phyloP scores from a whole-genome alignment of 2,888 invertebrate species.

The Opisthograptis luteolata region DNA sequence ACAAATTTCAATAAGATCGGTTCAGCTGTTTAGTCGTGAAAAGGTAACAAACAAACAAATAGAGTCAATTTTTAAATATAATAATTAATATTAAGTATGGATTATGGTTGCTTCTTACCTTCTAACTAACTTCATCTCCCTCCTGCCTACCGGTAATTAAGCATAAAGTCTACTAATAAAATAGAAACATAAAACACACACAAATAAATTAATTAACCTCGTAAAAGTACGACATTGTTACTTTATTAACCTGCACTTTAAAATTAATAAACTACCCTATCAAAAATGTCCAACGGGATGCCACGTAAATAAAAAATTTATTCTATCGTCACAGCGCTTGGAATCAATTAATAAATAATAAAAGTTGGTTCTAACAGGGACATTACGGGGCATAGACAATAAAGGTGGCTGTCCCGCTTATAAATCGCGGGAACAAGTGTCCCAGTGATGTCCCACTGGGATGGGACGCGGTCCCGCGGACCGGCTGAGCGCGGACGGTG shows the following conservation, averaged over 20 bases:
- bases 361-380: conserved; percentile 54
- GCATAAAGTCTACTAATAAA: conserved; percentile 18
- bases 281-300: conserved; percentile 20
- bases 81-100: too few relatives aligned
- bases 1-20: too few relatives aligned
- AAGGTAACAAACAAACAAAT: too few relatives aligned
- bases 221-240: conserved; percentile 29
- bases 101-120: conserved; percentile 7
- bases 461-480: conserved; percentile 36
- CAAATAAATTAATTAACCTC: conserved; percentile 37
- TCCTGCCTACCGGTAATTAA: conserved; percentile 31
- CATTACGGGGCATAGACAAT: conserved; percentile 54
- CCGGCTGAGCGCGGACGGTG: conserved; percentile 45
- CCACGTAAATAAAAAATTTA: conserved; percentile 41
- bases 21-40: too few relatives aligned
- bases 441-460: conserved; percentile 48
- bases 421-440: conserved; percentile 64
- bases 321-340: conserved; percentile 49
- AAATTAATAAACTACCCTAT: conserved; percentile 29
- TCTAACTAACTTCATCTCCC: conserved; percentile 18
- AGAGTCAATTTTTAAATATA: too few relatives aligned
- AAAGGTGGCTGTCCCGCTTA: conserved; percentile 47
- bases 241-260: conserved; percentile 28
- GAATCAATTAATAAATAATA: conserved; percentile 72
- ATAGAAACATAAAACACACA: conserved; percentile 32